Evolutionary conservation across 1,140 invertebrate genomes (phyloP).

Genomic region (Drosophila sturtevanti): DNA sequence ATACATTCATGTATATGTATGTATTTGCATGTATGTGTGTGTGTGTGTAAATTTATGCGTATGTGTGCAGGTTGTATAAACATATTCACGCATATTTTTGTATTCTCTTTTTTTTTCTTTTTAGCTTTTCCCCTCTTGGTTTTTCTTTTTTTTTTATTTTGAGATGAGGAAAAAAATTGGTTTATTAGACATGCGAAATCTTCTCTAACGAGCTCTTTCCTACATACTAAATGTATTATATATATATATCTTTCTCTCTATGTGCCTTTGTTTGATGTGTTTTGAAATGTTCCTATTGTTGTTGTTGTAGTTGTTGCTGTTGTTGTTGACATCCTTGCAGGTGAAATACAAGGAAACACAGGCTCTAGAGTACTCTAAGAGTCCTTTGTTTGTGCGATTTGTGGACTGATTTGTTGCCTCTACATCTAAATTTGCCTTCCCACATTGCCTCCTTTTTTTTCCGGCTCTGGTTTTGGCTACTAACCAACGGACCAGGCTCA

Average conservation of each 20-base stretch:
- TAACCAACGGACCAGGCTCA: too few relatives aligned
- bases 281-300: conserved; percentile 22
- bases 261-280: conserved; percentile 27
- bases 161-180: conserved; percentile 46
- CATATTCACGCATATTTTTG: conserved; percentile 56
- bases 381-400: conserved; percentile 64
- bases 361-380: background rate
- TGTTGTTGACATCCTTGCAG: conserved; percentile 5
- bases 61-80: conserved; percentile 58
- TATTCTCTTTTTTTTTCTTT: conserved; percentile 1
- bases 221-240: background rate
- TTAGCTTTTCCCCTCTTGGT: background rate
- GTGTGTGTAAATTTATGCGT: conserved; percentile 65
- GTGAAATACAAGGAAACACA: conserved; percentile 6
- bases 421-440: conserved; percentile 6
- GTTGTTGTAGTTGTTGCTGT: background rate
- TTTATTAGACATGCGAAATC: conserved; percentile 58
- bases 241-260: background rate
- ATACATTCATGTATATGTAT: conserved; percentile 32
- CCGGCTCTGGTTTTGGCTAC: conserved; percentile 30
- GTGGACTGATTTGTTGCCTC: conserved; percentile 69
- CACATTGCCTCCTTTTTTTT: conserved; percentile 69
- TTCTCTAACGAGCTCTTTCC: conserved; percentile 10
- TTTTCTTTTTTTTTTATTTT: background rate
- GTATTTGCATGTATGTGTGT: conserved; percentile 30